Evolutionary conservation across 2,888 invertebrate species (phyloP), one percentile per base, ranked within the genome.

Genomic region (Suillia variegata): DNA sequence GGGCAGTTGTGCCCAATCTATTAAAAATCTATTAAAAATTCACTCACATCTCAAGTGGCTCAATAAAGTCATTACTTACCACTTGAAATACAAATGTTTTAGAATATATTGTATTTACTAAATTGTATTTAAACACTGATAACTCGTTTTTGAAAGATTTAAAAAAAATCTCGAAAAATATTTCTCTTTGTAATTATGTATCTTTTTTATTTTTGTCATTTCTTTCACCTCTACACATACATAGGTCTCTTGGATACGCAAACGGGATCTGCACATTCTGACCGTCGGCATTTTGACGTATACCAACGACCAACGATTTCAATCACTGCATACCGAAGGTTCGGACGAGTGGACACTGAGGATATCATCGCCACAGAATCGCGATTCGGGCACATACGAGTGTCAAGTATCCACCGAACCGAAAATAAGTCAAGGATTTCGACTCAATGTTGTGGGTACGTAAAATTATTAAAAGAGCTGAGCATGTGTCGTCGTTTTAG

Each of bases 161-260:
- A n/a, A n/a, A n/a, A n/a, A n/a, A n/a, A n/a, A n/a, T n/a, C n/a
- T n/a, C n/a, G n/a, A n/a, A n/a, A n/a, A n/a, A n/a, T n/a, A n/a
- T n/a, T n/a, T n/a, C n/a, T n/a, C n/a, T n/a, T n/a, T n/a, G n/a
- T n/a, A n/a, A n/a, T n/a, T n/a, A n/a, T n/a, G n/a, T n/a, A n/a
- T n/a, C 17, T 45, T 20, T 20, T 45, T 45, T 38, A n/a, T n/a
- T 38, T 38, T 21, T 50, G 34, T 52, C 45, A 31, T 51, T 51
- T 13, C 52, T 18, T 33, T 52, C 17, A 24, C n/a, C 38, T n/a
- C 15, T 54, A 13, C 21, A 24, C 63, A n/a, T n/a, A n/a, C n/a
- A n/a, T n/a, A 92, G 92, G 92, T 92, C 22, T 92, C 92, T 20
- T 92, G 92, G 92, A 92, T 92, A 70, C 85, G 92, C 24, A 90